Conservation (phyloP, 2,888 invertebrate genomes). For the Agonopterix alstromeriana region DNA sequence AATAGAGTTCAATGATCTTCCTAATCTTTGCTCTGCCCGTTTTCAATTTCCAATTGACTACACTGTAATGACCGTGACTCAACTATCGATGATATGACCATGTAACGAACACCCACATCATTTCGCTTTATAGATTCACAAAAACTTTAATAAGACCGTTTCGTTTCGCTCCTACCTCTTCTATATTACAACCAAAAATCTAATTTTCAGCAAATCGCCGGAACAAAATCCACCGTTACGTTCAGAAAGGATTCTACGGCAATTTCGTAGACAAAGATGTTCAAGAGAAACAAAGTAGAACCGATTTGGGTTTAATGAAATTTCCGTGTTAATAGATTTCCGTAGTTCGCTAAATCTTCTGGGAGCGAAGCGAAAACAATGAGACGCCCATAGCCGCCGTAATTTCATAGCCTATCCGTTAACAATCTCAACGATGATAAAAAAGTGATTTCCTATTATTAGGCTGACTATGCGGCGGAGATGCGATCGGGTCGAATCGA, state of each 20-base stretch:
- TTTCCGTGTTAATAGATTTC: slow-evolving; percentile 58
- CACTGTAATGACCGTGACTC: slow-evolving; percentile 17
- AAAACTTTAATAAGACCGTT: slow-evolving; percentile 39
- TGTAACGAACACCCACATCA: slow-evolving; percentile 22
- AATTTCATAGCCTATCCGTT: slow-evolving; percentile 68
- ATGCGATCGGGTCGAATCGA: slow-evolving; percentile 66
- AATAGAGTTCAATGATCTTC: slow-evolving; percentile 48
- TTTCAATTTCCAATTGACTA: slow-evolving; percentile 32
- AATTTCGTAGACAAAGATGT: slow-evolving; percentile 69
- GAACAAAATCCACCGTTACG: slow-evolving; percentile 38
- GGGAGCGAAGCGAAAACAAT: slow-evolving; percentile 58
- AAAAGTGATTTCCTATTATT: slow-evolving; percentile 68
- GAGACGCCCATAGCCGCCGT: slow-evolving; percentile 43
- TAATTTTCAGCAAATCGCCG: slow-evolving; percentile 50
- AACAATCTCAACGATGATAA: slow-evolving; percentile 55
- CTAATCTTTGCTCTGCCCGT: slow-evolving; percentile 17
- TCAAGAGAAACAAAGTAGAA: slow-evolving; percentile 66
- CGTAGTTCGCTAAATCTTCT: slow-evolving; percentile 38
- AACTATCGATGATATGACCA: slow-evolving; percentile 11
- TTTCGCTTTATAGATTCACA: slow-evolving; percentile 21
- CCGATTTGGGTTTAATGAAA: slow-evolving; percentile 51
- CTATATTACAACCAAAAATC: slow-evolving; percentile 45
- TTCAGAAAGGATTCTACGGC: slow-evolving; percentile 41
- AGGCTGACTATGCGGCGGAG: slow-evolving; percentile 48
- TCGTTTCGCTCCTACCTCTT: slow-evolving; percentile 39